phyloP scores from a whole-genome alignment of 2,797 vertebrate species.

The Ctenosaura bakeri region DNA sequence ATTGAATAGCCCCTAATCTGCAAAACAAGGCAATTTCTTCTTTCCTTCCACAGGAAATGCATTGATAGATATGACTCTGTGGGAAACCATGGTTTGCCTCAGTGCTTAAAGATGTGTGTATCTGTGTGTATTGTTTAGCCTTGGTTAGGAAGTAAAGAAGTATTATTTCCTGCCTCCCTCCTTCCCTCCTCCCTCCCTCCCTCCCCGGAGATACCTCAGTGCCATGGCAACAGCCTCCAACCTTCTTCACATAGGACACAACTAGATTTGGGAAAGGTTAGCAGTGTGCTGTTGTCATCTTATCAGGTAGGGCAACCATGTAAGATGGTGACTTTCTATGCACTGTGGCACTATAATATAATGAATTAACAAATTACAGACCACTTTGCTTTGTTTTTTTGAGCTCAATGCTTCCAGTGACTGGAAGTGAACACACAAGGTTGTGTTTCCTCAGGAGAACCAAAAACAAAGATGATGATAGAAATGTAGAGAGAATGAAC shows the following conservation, averaged over 20 bases:
- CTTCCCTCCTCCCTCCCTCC: background rate
- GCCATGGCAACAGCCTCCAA: slow-evolving; percentile 80
- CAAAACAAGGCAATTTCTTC: slow-evolving; percentile 71
- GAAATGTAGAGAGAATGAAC: background rate
- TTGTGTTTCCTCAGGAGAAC: slow-evolving; percentile 57
- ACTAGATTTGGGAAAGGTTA: slow-evolving; percentile 76
- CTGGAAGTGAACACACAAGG: slow-evolving; percentile 50
- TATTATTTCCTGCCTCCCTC: slow-evolving; percentile 63
- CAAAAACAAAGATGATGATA: background rate
- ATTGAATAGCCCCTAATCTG: slow-evolving; percentile 69
- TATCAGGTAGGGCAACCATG: slow-evolving; percentile 72
- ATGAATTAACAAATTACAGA: slow-evolving; percentile 65
- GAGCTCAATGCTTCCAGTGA: slow-evolving; percentile 51
- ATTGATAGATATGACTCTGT: slow-evolving; percentile 66
- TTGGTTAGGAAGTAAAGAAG: slow-evolving; percentile 73
- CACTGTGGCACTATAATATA: slow-evolving; percentile 44
- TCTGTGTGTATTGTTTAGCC: slow-evolving; percentile 71
- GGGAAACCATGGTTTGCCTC: slow-evolving; percentile 68
- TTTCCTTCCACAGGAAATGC: slow-evolving; percentile 72
- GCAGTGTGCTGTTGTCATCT: slow-evolving; percentile 71
- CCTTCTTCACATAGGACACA: slow-evolving; percentile 74
- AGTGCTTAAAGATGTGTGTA: slow-evolving; percentile 74
- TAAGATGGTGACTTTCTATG: slow-evolving; percentile 73
- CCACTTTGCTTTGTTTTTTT: slow-evolving; percentile 20
- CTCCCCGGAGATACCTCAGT: slow-evolving; percentile 75